Percentiles rank a stretch among this genome's conserved stretches.
These are phyloP conservation scores for Dryobotodes eremita DNA, from an alignment of 2,888 invertebrate genomes.

Conservation along the genomic window DNA sequence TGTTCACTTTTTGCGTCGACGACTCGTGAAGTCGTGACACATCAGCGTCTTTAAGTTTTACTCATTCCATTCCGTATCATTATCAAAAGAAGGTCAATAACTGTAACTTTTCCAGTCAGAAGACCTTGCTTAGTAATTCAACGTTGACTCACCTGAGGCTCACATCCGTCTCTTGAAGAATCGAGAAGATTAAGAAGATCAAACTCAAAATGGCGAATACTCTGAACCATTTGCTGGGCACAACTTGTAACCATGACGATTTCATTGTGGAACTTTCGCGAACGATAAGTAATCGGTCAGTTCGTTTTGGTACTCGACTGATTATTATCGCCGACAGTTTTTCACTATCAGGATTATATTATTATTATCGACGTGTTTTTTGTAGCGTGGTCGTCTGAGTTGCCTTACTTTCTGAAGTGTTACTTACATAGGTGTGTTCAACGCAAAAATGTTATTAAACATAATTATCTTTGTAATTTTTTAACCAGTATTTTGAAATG, in stretches of 20 bases:
- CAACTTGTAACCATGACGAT: conserved; percentile 70
- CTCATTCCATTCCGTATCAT: conserved; percentile 10
- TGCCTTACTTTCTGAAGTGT: conserved; percentile 22
- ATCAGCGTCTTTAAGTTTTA: neutral
- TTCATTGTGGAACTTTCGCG: conserved; percentile 80
- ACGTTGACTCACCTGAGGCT: conserved; percentile 72
- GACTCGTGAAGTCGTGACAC: neutral
- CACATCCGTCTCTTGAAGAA: conserved; percentile 60
- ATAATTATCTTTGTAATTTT: neutral
- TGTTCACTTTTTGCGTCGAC: neutral
- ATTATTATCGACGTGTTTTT: conserved; percentile 43
- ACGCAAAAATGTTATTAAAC: conserved; percentile 18
- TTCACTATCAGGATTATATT: conserved; percentile 54
- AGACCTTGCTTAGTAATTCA: conserved; percentile 15
- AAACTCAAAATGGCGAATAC: conserved; percentile 71
- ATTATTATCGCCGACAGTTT: conserved; percentile 38
- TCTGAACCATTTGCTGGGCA: conserved; percentile 75
- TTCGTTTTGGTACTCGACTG: conserved; percentile 28
- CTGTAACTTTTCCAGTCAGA: conserved; percentile 3
- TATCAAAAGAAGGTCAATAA: conserved; percentile 15
- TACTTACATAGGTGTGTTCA: conserved; percentile 27
- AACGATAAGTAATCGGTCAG: conserved; percentile 64
- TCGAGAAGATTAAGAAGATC: conserved; percentile 67
- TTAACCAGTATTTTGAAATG: neutral
- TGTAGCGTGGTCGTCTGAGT: conserved; percentile 30